Base-by-base conservation (phyloP, 2,113 vertebrate genomes). In the Ondatra zibethicus region DNA sequence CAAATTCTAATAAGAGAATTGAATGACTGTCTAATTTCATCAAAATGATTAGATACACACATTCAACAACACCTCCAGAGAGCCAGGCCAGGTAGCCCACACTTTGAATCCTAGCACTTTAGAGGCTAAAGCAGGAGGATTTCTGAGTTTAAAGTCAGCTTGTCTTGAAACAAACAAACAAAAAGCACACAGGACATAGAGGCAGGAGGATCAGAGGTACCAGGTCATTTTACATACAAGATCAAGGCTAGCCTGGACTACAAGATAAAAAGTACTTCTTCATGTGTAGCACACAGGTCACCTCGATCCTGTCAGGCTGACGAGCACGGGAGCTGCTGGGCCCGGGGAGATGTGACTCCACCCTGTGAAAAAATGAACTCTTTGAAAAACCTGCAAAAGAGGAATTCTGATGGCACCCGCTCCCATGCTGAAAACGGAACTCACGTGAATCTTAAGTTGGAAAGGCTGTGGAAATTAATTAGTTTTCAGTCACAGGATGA, bases 381-480 rank as follows among this genome's bases (percentile, higher is more conserved):
- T 88, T 87, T 76, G 86, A 77, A 95, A 88, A 89, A 16, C 5
- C 47, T 65, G 42, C 27, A 65, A 63, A 87, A n/a, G 72, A 33
- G 4, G 87, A 92, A 90, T 61, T 70, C 36, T 94, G 47, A 72
- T 73, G 61, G 76, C 7, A 42, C 9, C 29, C 58, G 19, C n/a
- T 31, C 42, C 82, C n/a, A 16, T 23, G 25, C 23, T 94, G 29
- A 89, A 95, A 86, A 29, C 39, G 36, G 58, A 96, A 9, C 31
- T 87, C 68, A 91, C 47, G 68, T 55, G 39, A 27, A 11, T 63
- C 39, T 61, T 61, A 31, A 92, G 14, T 13, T 94, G 13, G 75
- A 95, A 86, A 89, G n/a, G 45, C 17, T 87, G 42, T 36, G 10
- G 89, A 89, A n/a, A 94, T 31, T 86, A 91, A 61, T 72, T 65